phyloP scores from a whole-genome alignment of 2,797 vertebrate genomes.

The Danio albolineatus region DNA sequence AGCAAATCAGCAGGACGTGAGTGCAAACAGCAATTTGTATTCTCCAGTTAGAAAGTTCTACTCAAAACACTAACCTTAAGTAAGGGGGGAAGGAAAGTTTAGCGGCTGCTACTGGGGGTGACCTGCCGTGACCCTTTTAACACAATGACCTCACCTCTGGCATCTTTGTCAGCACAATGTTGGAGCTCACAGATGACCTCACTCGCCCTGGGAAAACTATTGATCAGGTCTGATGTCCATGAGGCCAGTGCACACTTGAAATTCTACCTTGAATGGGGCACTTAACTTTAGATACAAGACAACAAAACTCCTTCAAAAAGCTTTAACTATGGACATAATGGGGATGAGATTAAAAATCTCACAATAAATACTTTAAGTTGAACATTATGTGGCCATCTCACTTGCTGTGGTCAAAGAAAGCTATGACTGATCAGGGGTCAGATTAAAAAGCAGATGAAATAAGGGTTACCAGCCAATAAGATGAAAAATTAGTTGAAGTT shows the following conservation, averaged over 20 bases:
- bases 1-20: not conserved
- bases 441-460: slow-evolving; percentile 65
- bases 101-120: slow-evolving; percentile 27
- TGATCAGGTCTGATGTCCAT: slow-evolving; percentile 67
- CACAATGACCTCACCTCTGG: slow-evolving; percentile 65
- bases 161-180: slow-evolving; percentile 59
- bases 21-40: not conserved
- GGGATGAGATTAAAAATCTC: not conserved
- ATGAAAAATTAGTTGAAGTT: slow-evolving; percentile 67
- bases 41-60: not conserved
- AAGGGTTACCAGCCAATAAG: slow-evolving; percentile 71
- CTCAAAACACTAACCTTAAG: slow-evolving; percentile 11
- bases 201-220: slow-evolving; percentile 66
- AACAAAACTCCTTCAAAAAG: not conserved
- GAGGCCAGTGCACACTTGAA: slow-evolving; percentile 49
- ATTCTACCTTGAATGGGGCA: slow-evolving; percentile 40
- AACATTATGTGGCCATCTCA: not conserved
- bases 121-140: slow-evolving; percentile 70
- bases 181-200: slow-evolving; percentile 72
- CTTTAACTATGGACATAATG: not conserved
- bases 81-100: not conserved
- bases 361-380: not conserved
- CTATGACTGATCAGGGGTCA: slow-evolving; percentile 71
- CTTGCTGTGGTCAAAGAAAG: slow-evolving; percentile 50
- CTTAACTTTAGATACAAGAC: slow-evolving; percentile 15